phyloP scores from a whole-genome alignment of 37 sponge, comb jelly and placozoan genomes.

The Geodia barretti region DNA sequence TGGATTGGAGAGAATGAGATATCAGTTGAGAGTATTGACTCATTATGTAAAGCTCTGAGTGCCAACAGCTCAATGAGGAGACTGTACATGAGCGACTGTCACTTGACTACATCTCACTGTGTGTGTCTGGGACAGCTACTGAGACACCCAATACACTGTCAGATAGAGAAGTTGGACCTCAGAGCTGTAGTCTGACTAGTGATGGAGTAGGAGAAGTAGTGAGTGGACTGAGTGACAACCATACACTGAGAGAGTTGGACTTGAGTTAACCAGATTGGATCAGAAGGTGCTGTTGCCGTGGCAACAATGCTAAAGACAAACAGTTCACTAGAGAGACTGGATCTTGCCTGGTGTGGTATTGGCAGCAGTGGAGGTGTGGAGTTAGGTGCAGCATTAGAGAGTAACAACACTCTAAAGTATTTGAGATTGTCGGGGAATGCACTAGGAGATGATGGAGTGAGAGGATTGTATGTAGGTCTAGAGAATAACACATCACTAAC shows the following conservation, averaged over 20 bases:
- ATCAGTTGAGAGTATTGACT: neutral
- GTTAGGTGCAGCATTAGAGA: too few relatives aligned
- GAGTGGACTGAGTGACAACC: constrained; percentile 11
- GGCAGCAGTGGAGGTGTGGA: neutral
- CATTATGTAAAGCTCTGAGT: neutral
- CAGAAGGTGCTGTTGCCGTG: neutral
- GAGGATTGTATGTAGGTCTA: too few relatives aligned
- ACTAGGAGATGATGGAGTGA: too few relatives aligned
- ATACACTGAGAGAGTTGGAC: constrained; percentile 5
- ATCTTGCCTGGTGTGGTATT: neutral
- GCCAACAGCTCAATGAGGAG: neutral
- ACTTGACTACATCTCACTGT: constrained; percentile 7
- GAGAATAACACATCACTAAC: too few relatives aligned
- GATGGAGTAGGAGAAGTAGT: neutral
- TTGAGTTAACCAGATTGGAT: neutral
- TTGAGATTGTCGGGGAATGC: too few relatives aligned
- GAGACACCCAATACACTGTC: neutral
- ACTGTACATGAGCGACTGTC: neutral
- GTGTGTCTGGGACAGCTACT: neutral
- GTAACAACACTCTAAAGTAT: too few relatives aligned
- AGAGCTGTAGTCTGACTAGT: neutral
- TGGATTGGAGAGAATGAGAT: neutral
- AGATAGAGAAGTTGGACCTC: neutral
- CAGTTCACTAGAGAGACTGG: neutral
- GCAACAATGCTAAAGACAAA: constrained; percentile 6